Evolutionary conservation across 2,797 vertebrate genomes (phyloP).

Genomic region (Cirrhinus mrigala): DNA sequence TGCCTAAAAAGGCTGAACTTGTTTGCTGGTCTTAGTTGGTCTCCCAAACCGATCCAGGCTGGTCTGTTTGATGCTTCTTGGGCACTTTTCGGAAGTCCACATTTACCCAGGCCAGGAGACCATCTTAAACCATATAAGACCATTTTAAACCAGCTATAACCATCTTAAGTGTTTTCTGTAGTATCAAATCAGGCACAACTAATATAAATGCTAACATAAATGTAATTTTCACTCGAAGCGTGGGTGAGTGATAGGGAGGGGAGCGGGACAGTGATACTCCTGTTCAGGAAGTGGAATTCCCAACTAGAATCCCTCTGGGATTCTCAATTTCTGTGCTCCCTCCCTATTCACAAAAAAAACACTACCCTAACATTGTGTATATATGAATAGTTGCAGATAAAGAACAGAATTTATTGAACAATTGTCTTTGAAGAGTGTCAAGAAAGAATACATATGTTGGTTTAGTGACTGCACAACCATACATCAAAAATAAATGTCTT

Average conservation of each 20-base stretch:
- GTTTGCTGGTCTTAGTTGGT: background rate
- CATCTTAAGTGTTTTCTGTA: background rate
- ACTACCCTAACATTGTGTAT: constrained; percentile 33
- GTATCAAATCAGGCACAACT: constrained; percentile 15
- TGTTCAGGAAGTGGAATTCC: constrained; percentile 62
- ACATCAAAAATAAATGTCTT: background rate
- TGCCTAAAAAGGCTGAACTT: background rate
- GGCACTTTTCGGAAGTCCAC: background rate
- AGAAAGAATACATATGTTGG: background rate
- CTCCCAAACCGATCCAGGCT: background rate
- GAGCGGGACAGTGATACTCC: constrained; percentile 57
- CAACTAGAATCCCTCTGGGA: constrained; percentile 58
- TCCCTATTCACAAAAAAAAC: constrained; percentile 56
- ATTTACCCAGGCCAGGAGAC: background rate
- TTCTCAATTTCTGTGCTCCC: constrained; percentile 55
- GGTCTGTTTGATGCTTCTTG: constrained; percentile 7
- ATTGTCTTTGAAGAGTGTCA: background rate
- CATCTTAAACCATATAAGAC: background rate
- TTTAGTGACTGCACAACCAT: background rate
- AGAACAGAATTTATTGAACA: constrained; percentile 7
- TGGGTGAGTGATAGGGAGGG: constrained; percentile 45
- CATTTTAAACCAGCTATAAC: background rate
- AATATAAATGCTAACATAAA: constrained; percentile 20
- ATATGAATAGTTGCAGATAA: constrained; percentile 9
- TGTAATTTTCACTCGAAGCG: constrained; percentile 22